A percentile compares a stretch with the other conserved stretches of the same genome.
Conservation (phyloP, 2,888 invertebrate genomes). For the Automeris io region DNA sequence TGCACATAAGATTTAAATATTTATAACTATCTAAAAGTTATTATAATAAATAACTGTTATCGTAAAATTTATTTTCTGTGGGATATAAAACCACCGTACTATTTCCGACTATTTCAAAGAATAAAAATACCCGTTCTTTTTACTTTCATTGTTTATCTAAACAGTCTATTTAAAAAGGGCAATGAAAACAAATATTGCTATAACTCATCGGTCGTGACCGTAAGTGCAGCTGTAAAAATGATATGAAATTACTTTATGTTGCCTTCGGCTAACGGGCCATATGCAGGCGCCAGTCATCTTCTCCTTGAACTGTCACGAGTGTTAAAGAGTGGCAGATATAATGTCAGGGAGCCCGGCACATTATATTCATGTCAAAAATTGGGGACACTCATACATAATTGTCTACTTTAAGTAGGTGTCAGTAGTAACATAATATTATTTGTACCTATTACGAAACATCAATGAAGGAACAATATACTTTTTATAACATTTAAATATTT, state of each 20-base stretch:
- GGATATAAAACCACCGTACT: background rate
- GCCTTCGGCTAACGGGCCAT: background rate
- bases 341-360: conserved; percentile 35
- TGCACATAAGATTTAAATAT: too few relatives aligned
- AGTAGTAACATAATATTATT: too few relatives aligned
- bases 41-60: background rate
- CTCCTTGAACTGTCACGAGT: conserved; percentile 16
- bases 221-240: conserved; percentile 64
- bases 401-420: too few relatives aligned
- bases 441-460: too few relatives aligned
- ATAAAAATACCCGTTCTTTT: background rate
- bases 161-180: conserved; percentile 1
- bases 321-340: conserved; percentile 56
- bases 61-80: background rate
- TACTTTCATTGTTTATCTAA: background rate
- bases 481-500: too few relatives aligned
- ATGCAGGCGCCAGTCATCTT: conserved; percentile 10
- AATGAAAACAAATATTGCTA: conserved; percentile 11
- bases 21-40: too few relatives aligned
- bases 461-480: too few relatives aligned
- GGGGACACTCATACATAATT: conserved; percentile 1
- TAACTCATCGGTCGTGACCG: conserved; percentile 29
- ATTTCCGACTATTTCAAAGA: background rate
- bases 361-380: conserved; percentile 10
- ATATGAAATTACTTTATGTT: conserved; percentile 22